Conservation (phyloP, 2,888 invertebrate genomes). For the Neoitamus cyanurus region DNA sequence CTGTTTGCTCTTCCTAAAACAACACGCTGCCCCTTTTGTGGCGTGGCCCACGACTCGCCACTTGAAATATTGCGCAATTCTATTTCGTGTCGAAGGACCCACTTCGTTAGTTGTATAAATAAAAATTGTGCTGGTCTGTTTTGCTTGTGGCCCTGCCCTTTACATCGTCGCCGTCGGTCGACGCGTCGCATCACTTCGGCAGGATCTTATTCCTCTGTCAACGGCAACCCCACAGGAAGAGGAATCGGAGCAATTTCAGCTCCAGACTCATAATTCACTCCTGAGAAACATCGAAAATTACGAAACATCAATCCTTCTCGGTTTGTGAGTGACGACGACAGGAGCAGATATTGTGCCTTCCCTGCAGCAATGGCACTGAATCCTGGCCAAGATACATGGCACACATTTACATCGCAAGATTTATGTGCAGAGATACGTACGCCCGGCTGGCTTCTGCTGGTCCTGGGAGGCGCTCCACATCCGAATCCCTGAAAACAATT, state of each 20-base stretch:
- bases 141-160: not conserved
- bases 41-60: not conserved
- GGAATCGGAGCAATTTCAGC: constrained; percentile 44
- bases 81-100: not conserved
- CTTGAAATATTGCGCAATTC: constrained; percentile 33
- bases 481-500: constrained; percentile 44
- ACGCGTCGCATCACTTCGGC: not conserved
- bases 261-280: constrained; percentile 45
- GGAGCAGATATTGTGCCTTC: constrained; percentile 42
- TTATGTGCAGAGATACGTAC: constrained; percentile 32
- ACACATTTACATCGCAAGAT: constrained; percentile 43
- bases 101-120: constrained; percentile 39
- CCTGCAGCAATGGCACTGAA: constrained; percentile 29
- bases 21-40: constrained; percentile 7
- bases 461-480: not conserved
- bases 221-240: constrained; percentile 43
- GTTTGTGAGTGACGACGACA: constrained; percentile 46
- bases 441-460: not conserved
- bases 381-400: constrained; percentile 42
- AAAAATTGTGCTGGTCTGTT: not conserved
- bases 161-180: not conserved
- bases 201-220: constrained; percentile 43
- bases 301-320: constrained; percentile 46
- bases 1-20: constrained; percentile 33
- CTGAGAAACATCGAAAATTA: constrained; percentile 46